Evolutionary conservation across 2,888 invertebrate species (phyloP).

Genomic region (Dysmachus trigonus): DNA sequence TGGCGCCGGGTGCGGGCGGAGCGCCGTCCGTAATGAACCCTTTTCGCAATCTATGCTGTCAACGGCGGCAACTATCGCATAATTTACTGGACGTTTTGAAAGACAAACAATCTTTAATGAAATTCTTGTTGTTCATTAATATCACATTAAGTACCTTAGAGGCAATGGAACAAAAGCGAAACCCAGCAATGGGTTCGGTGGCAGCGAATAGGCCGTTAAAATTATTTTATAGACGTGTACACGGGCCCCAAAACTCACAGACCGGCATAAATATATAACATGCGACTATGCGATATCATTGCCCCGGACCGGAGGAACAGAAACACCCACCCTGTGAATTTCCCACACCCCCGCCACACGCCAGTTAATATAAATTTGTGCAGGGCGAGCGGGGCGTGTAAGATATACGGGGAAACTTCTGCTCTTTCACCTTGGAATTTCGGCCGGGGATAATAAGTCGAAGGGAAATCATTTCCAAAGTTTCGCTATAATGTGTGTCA

Average conservation of each 20-base stretch:
- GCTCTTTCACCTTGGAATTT: constrained; percentile 26
- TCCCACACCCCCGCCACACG: not conserved
- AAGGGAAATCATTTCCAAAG: constrained; percentile 30
- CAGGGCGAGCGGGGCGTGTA: not conserved
- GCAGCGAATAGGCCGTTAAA: constrained; percentile 41
- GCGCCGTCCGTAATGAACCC: constrained; percentile 32
- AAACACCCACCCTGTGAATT: not conserved
- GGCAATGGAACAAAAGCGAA: not conserved
- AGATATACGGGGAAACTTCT: constrained; percentile 1
- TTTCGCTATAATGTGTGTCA: constrained; percentile 33
- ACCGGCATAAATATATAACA: constrained; percentile 20
- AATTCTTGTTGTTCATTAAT: constrained; percentile 75
- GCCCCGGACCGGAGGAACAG: not conserved
- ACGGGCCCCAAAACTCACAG: constrained; percentile 16
- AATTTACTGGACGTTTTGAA: constrained; percentile 72
- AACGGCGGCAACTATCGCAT: constrained; percentile 58
- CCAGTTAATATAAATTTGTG: not conserved
- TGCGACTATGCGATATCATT: constrained; percentile 23
- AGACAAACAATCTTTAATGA: constrained; percentile 73
- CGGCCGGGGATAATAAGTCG: not conserved
- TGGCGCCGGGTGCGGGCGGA: not conserved
- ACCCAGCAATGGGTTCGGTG: not conserved
- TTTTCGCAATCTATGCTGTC: constrained; percentile 54
- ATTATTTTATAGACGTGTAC: constrained; percentile 42
- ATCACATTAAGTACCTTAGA: constrained; percentile 67